Evolutionary conservation across 2,797 vertebrate species (phyloP).

Genomic region (Acanthornis magna): DNA sequence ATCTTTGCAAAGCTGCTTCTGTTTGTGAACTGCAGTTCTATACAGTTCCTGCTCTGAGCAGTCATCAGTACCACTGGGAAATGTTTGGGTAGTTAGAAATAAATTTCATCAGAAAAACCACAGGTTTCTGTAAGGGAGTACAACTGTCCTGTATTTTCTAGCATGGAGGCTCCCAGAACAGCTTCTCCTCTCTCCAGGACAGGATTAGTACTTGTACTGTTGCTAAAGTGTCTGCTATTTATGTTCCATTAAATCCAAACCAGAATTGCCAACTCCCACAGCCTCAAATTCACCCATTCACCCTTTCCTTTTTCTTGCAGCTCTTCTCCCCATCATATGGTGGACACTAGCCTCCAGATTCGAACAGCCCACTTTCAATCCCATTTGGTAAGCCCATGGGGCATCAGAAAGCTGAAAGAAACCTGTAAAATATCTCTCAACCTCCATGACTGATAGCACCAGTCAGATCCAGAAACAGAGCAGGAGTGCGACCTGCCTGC

Average conservation of each 20-base stretch:
- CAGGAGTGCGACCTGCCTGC: not conserved
- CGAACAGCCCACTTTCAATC: not conserved
- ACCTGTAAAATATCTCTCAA: not conserved
- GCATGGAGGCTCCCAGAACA: conserved; percentile 33
- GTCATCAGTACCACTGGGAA: not conserved
- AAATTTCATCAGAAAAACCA: conserved; percentile 58
- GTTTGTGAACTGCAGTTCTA: not conserved
- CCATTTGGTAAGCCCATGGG: not conserved
- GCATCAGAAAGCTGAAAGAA: not conserved
- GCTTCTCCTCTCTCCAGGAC: conserved; percentile 48
- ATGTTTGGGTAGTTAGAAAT: conserved; percentile 63
- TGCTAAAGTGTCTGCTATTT: conserved; percentile 18
- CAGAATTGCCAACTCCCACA: not conserved
- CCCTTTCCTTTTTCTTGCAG: not conserved
- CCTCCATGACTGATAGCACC: not conserved
- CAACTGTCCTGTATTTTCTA: conserved; percentile 58
- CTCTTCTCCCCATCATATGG: not conserved
- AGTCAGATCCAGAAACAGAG: not conserved
- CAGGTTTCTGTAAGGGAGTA: conserved; percentile 58
- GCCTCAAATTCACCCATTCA: not conserved
- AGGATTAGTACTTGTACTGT: conserved; percentile 36
- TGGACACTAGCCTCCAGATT: not conserved
- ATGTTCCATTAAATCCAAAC: conserved; percentile 22
- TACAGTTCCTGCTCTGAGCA: conserved; percentile 13
- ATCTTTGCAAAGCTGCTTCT: conserved; percentile 47